Percentiles rank a stretch among this genome's conserved stretches.
Evolutionary conservation across 2,888 invertebrate species (phyloP).

Genomic region (Nasonia oneida): DNA sequence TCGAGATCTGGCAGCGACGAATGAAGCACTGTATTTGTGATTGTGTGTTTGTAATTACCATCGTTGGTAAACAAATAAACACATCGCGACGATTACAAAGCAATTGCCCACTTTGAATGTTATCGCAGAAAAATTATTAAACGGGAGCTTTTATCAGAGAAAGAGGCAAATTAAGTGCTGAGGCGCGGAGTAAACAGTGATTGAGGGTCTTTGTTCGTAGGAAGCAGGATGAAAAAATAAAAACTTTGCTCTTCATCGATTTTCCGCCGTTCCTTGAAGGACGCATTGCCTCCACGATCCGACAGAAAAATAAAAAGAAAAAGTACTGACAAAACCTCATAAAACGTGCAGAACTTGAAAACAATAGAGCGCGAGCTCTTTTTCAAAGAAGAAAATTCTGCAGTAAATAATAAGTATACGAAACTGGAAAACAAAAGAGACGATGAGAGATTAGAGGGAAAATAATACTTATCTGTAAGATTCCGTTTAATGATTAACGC

Average conservation of each 20-base stretch:
- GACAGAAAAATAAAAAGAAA: background rate
- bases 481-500: too few species aligned
- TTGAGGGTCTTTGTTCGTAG: constrained; percentile 45
- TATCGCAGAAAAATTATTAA: background rate
- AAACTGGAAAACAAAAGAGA: background rate
- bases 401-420: background rate
- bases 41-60: too few species aligned
- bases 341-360: background rate
- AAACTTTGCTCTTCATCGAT: constrained; percentile 43
- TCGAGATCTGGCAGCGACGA: too few species aligned
- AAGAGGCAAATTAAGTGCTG: constrained; percentile 41
- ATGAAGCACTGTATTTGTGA: too few species aligned
- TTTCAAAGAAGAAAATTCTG: background rate
- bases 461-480: background rate
- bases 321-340: constrained; percentile 16
- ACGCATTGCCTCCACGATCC: constrained; percentile 9
- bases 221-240: constrained; percentile 41
- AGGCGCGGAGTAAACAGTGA: constrained; percentile 45
- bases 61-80: too few species aligned
- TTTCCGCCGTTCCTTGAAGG: constrained; percentile 10
- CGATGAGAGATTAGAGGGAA: background rate
- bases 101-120: background rate
- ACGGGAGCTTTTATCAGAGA: background rate
- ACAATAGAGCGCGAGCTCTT: background rate
- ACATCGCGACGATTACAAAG: too few species aligned